These are phyloP conservation scores for Catamblyrhynchus diadema DNA, from an alignment of 2,797 vertebrate genomes.

Conservation along the genomic window DNA sequence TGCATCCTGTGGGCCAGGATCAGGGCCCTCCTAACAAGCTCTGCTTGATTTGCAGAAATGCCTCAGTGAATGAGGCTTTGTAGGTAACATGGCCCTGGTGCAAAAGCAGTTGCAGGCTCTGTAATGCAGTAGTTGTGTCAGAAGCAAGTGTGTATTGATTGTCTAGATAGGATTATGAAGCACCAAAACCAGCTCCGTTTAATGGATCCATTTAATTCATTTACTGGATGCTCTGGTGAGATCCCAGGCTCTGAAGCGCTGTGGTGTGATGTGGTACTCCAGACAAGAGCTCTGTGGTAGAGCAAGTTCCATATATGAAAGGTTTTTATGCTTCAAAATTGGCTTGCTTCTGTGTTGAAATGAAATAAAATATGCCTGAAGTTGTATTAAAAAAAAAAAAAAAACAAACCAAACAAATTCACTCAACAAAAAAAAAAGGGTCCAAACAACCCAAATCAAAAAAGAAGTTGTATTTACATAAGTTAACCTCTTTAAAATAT, in stretches of 20 bases:
- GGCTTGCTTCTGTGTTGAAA: not conserved
- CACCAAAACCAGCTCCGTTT: not conserved
- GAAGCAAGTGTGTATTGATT: not conserved
- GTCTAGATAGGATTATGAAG: not conserved
- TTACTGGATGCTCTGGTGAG: not conserved
- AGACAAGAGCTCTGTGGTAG: not conserved
- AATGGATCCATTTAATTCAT: not conserved
- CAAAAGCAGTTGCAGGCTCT: not conserved
- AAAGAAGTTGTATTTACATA: rapidly evolving
- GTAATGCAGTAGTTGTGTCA: not conserved
- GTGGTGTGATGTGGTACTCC: not conserved
- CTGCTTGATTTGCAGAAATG: not conserved
- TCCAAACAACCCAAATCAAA: not conserved
- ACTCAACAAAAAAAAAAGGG: not conserved
- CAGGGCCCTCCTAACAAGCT: not conserved
- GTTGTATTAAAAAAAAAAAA: rapidly evolving
- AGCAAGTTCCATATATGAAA: not conserved
- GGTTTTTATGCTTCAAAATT: not conserved
- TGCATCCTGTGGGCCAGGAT: not conserved
- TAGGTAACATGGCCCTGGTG: not conserved
- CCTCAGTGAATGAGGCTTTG: not conserved
- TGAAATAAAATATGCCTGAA: not conserved
- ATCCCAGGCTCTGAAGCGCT: not conserved
- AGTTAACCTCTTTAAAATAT: not conserved
- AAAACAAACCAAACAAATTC: not conserved